A percentile compares a stretch with the other conserved stretches of the same genome.
These are phyloP conservation scores for Selene dorsalis DNA, from an alignment of 2,797 vertebrate genomes.

Conservation along the genomic window DNA sequence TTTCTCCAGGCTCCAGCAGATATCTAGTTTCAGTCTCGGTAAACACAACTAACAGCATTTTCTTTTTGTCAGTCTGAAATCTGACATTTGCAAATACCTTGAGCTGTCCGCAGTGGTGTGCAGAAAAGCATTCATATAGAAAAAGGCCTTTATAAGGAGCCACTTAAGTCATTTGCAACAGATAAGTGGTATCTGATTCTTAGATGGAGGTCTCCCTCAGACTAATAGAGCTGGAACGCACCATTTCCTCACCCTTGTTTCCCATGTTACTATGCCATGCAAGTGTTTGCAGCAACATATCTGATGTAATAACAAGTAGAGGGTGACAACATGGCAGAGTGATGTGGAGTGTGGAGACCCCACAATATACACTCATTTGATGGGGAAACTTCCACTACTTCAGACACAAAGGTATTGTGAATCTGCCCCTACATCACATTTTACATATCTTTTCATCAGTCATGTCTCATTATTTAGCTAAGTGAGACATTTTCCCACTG, in stretches of 20 bases:
- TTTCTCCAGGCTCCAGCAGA: not conserved
- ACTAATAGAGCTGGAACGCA: slow-evolving; percentile 45
- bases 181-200: slow-evolving; percentile 81
- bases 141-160: slow-evolving; percentile 60
- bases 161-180: slow-evolving; percentile 66
- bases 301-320: slow-evolving; percentile 63
- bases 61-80: not conserved
- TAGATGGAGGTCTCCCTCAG: slow-evolving; percentile 69
- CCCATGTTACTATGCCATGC: slow-evolving; percentile 51
- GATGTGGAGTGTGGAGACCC: slow-evolving; percentile 47
- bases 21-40: not conserved
- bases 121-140: slow-evolving; percentile 64
- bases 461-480: no score
- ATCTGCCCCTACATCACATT: no score
- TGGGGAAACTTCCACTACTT: not conserved
- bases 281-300: slow-evolving; percentile 53
- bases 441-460: no score
- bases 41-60: not conserved
- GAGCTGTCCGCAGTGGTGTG: slow-evolving; percentile 19
- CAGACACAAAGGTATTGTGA: no score
- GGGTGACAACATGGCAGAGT: slow-evolving; percentile 53
- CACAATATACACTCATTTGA: slow-evolving; percentile 35
- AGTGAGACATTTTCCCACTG: no score
- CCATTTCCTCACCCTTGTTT: slow-evolving; percentile 56
- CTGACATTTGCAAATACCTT: slow-evolving; percentile 5